These are phyloP conservation scores for Campylorhamphus procurvoides DNA, from an alignment of 2,113 vertebrate genomes.

Conservation along the genomic window DNA sequence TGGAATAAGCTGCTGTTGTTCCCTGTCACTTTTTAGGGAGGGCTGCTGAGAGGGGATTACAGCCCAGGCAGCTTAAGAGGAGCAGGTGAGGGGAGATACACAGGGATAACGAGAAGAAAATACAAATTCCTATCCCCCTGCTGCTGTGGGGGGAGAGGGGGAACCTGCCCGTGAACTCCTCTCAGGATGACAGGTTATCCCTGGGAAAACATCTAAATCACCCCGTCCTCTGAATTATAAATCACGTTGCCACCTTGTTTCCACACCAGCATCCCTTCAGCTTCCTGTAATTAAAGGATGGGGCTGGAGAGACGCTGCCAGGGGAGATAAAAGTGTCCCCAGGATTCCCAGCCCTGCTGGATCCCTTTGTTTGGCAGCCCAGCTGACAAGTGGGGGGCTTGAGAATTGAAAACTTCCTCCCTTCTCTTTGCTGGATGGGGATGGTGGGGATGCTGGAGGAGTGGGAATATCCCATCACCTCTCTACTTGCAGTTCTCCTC, in stretches of 20 bases:
- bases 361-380: neutral
- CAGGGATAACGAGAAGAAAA: conserved; percentile 25
- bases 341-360: neutral
- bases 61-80: conserved; percentile 26
- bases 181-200: neutral
- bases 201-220: neutral
- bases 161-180: neutral
- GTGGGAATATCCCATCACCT: neutral
- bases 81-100: conserved; percentile 39
- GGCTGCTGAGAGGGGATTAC: conserved; percentile 38
- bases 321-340: neutral
- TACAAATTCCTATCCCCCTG: neutral
- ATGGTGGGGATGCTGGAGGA: neutral
- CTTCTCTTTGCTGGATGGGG: neutral
- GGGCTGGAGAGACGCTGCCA: neutral
- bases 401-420: neutral
- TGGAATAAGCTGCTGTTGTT: neutral
- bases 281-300: neutral
- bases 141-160: neutral
- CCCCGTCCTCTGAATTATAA: neutral
- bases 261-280: neutral
- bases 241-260: neutral
- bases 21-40: conserved; percentile 56
- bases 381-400: neutral
- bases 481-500: neutral